These are phyloP conservation scores for Dreissena rostriformis DNA, from an alignment of 1,140 invertebrate genomes.

Conservation along the genomic window DNA sequence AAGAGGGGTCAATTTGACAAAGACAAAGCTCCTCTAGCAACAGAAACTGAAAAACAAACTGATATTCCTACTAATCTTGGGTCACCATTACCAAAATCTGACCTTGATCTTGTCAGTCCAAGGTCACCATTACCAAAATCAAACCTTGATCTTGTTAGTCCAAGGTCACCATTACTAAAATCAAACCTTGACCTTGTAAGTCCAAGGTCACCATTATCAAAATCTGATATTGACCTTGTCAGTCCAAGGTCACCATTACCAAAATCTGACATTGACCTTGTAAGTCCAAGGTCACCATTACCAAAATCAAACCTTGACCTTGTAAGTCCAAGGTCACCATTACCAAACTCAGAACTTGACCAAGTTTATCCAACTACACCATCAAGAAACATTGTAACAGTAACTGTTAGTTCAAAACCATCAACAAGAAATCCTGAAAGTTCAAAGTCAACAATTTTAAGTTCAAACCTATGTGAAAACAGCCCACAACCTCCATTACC, in stretches of 20 bases:
- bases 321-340: constrained; percentile 38
- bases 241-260: constrained; percentile 5
- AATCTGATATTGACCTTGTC: constrained; percentile 25
- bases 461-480: neutral
- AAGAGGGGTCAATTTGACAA: no score
- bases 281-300: constrained; percentile 30
- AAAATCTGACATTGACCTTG: constrained; percentile 27
- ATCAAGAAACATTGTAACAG: neutral
- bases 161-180: constrained; percentile 35
- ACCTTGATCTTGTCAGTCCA: neutral
- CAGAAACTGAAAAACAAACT: no score
- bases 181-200: constrained; percentile 37
- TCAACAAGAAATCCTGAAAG: constrained; percentile 5
- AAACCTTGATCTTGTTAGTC: constrained; percentile 17
- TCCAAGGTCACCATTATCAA: constrained; percentile 43
- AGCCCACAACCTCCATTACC: neutral
- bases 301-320: constrained; percentile 16
- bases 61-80: neutral
- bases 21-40: no score
- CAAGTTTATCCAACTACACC: neutral
- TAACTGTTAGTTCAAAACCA: no score
- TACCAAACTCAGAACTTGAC: constrained; percentile 19
- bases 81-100: constrained; percentile 6
- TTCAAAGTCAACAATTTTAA: constrained; percentile 32
- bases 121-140: neutral